Percentiles rank a stretch among this genome's conserved stretches.
phyloP scores from a whole-genome alignment of 2,888 invertebrate species.

The Lasioglossum malachurum region DNA sequence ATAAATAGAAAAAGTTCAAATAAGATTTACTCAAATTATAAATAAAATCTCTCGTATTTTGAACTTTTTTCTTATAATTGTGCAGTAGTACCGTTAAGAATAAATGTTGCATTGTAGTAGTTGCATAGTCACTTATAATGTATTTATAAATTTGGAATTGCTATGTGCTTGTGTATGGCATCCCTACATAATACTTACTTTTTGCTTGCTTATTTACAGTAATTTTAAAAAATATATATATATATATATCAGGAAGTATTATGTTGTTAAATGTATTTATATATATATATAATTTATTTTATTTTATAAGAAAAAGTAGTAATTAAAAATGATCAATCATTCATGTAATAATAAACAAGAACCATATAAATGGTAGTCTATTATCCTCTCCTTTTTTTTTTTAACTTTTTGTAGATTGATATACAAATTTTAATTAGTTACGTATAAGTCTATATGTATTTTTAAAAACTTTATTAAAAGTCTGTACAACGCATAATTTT shows the following conservation, averaged over 20 bases:
- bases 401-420: neutral
- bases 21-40: constrained; percentile 26
- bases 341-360: constrained; percentile 4
- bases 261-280: constrained; percentile 26
- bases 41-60: constrained; percentile 17
- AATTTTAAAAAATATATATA: constrained; percentile 23
- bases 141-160: constrained; percentile 47
- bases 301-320: constrained; percentile 2
- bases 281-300: constrained; percentile 14
- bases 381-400: constrained; percentile 17
- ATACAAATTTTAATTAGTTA: neutral
- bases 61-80: constrained; percentile 28
- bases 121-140: constrained; percentile 35
- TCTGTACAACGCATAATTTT: neutral
- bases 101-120: constrained; percentile 47
- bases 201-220: constrained; percentile 55
- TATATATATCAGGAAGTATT: neutral
- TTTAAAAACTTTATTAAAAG: neutral
- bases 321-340: neutral
- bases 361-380: neutral
- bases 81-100: constrained; percentile 39
- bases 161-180: constrained; percentile 51
- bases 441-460: neutral
- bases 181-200: constrained; percentile 45
- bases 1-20: constrained; percentile 21